Base-by-base conservation (phyloP, 1,140 invertebrate species). In the Probaryconus sp. region DNA sequence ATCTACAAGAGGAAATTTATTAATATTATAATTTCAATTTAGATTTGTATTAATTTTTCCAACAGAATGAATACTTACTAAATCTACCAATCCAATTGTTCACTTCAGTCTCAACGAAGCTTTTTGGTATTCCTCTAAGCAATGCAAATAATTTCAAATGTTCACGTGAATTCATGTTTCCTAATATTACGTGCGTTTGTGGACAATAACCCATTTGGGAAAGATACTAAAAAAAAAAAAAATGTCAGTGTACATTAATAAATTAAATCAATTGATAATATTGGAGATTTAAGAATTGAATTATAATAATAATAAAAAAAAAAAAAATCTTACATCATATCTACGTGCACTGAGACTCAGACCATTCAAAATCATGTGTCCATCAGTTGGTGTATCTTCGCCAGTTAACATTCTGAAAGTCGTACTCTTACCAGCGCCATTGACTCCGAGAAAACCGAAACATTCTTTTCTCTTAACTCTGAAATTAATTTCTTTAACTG, bases 381-480 rank as follows among this genome's bases (percentile, higher is more conserved):
- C 94, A 13, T 83, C 82, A 5, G 92, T 90, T 7, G 92, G 83
- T 30, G 82, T 76, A 30, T 91, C 87, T 80, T 95, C 94, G 10
- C 96, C 96, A 1, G 95, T 97, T 63, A 97, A 85, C 93, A 97
- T 96, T 83, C 94, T 93, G 80, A 51, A 51, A 35, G 47, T 37
- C 5, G 31, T 51, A 21, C 30, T 51, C 37, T 96, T 94, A 2
- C 91, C 92, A 26, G 94, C 94, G 13, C 94, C 94, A 84, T 97
- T 97, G 1, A 94, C 90, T 10, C 97, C 96, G 14, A 98, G 87
- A 28, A 98, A 85, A 0, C 96, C 96, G 85, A 98, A 98, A 81
- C 95, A 97, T 88, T 98, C 93, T 80, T 72, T 77, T 86, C 81
- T 53, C 11, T 89, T 87, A 9, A 90, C 88, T 2, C 86, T 90